Base-by-base conservation (phyloP, 2,797 vertebrate genomes). In the Sebastes elongatus region DNA sequence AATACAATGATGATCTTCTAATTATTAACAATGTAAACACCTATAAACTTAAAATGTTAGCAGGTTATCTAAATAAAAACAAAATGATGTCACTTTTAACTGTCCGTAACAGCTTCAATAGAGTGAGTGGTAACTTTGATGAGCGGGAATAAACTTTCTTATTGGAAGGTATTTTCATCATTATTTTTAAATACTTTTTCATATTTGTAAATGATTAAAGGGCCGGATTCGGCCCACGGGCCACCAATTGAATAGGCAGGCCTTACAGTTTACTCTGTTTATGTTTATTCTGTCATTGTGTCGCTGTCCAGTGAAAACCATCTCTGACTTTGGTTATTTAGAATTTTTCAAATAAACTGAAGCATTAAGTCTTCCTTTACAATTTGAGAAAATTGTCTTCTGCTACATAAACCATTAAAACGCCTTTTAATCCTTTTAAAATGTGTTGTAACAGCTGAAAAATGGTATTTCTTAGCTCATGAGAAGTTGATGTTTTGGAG, bases 211-310 rank as follows among this genome's bases (percentile, higher is more conserved):
- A 49, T 49, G 7, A 49, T 49, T 0, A 49, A 4, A 49, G 16
- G 46, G 42, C 16, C 7, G 42, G 42, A 49, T 49, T 18, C 42
- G 7, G 42, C 46, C 46, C 46, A 46, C 3, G 0, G 16, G 16
- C 42, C 16, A 18, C 42, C 42, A 18, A 46, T 42, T 42, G 6
- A 42, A 42, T 18, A 46, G 42, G 16, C 16, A 1, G 2, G 42
- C 4, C 20, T 0, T 52, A n/a, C 0, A 0, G 49, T 52, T 52
- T 52, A 10, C 18, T 52, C 46, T 52, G 7, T 52, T 52, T 52
- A 52, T 52, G 20, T 52, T 52, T 52, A 52, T 52, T 52, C 49
- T 52, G 49, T 52, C 20, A 52, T 52, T 52, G 49, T 52, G 49
- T 10, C 4, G 18, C 20, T 52, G 49, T n/a, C 2, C 49, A 52